A percentile compares a stretch with the other conserved stretches of the same genome.
These are phyloP conservation scores for Dicaeum eximium DNA, from an alignment of 2,113 vertebrate species.

Conservation along the genomic window DNA sequence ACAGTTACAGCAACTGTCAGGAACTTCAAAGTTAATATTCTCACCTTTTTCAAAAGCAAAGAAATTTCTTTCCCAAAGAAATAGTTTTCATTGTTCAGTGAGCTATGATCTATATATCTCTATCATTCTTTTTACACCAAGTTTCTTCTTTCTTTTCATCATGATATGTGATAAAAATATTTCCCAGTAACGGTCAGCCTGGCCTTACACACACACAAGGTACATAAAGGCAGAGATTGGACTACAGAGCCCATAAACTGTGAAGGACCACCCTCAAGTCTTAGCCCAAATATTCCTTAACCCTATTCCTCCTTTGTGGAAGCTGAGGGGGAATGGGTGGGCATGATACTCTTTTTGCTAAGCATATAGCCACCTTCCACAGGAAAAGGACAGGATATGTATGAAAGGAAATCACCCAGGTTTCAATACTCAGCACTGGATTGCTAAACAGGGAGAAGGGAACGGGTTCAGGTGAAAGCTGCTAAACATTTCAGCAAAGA, in stretches of 20 bases:
- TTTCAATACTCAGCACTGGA: not conserved
- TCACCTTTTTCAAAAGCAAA: not conserved
- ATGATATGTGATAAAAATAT: not conserved
- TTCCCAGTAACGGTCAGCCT: not conserved
- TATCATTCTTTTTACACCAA: not conserved
- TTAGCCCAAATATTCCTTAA: not conserved
- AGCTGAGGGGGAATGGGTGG: not conserved
- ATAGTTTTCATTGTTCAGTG: not conserved
- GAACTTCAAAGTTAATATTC: not conserved
- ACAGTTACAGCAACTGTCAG: not conserved
- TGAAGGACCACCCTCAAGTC: fast-evolving
- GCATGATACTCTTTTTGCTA: not conserved
- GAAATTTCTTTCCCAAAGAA: not conserved
- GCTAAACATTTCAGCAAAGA: conserved; percentile 4
- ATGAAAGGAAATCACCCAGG: not conserved
- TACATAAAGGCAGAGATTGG: not conserved
- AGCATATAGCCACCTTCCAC: not conserved
- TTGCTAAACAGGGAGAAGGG: not conserved
- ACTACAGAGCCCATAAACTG: not conserved
- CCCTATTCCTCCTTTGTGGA: fast-evolving
- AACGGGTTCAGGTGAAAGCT: not conserved
- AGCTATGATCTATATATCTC: not conserved
- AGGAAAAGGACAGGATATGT: not conserved
- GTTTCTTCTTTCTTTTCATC: not conserved
- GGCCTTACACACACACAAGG: not conserved